These are phyloP conservation scores for Tetraodon nigroviridis DNA, from an alignment of 2,113 vertebrate species.

Conservation along the genomic window DNA sequence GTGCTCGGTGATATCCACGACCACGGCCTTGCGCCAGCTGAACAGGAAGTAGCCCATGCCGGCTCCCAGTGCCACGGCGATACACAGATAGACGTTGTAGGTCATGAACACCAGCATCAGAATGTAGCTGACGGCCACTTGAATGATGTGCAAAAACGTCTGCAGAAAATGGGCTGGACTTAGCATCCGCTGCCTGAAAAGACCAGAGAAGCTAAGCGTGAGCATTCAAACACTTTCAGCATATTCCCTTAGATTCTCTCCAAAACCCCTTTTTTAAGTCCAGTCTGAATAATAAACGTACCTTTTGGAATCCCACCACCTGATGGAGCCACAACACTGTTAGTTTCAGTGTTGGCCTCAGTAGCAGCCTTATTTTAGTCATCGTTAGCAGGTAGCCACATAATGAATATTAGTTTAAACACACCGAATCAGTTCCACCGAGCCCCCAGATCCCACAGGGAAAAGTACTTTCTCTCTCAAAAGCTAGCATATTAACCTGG, in stretches of 20 bases:
- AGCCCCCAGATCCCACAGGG: neutral
- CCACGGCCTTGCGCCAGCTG: slow-evolving; percentile 97
- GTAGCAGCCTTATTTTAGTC: neutral
- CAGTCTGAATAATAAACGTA: neutral
- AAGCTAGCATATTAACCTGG: neutral
- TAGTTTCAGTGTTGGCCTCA: neutral
- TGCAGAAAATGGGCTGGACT: slow-evolving; percentile 90
- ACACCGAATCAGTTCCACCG: neutral
- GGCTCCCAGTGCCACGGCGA: slow-evolving; percentile 85
- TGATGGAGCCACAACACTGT: neutral
- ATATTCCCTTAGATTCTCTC: too few species aligned
- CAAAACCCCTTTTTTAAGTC: neutral
- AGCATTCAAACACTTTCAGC: neutral
- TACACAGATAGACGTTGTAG: slow-evolving; percentile 96
- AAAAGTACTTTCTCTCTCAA: neutral
- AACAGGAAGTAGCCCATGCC: slow-evolving; percentile 96
- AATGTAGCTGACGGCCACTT: slow-evolving; percentile 95
- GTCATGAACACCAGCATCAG: slow-evolving; percentile 99
- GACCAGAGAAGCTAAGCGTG: neutral
- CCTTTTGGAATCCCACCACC: neutral
- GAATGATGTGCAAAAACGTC: slow-evolving; percentile 87
- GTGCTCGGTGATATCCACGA: slow-evolving; percentile 98
- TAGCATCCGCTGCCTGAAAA: slow-evolving; percentile 88
- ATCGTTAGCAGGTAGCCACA: too few species aligned
- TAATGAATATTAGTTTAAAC: too few species aligned